phyloP scores from a whole-genome alignment of 1,140 invertebrate genomes.

The Papilio xuthus region DNA sequence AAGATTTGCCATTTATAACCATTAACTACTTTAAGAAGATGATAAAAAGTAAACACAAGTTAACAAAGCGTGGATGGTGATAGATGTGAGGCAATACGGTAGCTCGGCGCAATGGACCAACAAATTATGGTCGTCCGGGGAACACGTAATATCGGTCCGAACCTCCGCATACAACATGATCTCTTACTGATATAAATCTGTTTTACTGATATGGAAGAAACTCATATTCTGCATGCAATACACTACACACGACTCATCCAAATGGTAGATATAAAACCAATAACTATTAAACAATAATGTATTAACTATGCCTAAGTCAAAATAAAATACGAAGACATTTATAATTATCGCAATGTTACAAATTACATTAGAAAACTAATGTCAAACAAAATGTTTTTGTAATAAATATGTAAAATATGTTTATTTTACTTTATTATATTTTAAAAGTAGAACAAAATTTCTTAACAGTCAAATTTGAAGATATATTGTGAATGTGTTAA shows the following conservation, averaged over 20 bases:
- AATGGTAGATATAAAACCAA: background rate
- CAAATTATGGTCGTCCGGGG: slow-evolving; percentile 72
- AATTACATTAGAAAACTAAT: too few species aligned
- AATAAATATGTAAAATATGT: background rate
- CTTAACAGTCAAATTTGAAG: background rate
- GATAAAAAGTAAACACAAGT: slow-evolving; percentile 4
- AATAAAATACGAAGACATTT: too few species aligned
- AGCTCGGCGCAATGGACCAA: slow-evolving; percentile 59
- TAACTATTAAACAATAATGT: too few species aligned
- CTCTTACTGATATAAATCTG: slow-evolving; percentile 57
- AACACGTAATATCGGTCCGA: slow-evolving; percentile 65
- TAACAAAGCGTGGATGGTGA: slow-evolving; percentile 41
- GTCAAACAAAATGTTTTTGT: too few species aligned
- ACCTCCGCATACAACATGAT: slow-evolving; percentile 50
- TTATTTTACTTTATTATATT: background rate
- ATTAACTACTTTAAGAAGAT: background rate
- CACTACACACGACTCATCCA: background rate
- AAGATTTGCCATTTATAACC: too few species aligned
- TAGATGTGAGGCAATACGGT: slow-evolving; percentile 48
- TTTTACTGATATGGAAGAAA: slow-evolving; percentile 31
- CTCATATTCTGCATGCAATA: slow-evolving; percentile 6
- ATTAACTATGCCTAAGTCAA: too few species aligned
- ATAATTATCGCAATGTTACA: too few species aligned
- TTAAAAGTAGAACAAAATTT: background rate
- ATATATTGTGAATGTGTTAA: slow-evolving; percentile 7